Percentiles rank a stretch among this genome's conserved stretches.
phyloP scores from a whole-genome alignment of 2,113 vertebrate species.

The Ahaetulla prasina region DNA sequence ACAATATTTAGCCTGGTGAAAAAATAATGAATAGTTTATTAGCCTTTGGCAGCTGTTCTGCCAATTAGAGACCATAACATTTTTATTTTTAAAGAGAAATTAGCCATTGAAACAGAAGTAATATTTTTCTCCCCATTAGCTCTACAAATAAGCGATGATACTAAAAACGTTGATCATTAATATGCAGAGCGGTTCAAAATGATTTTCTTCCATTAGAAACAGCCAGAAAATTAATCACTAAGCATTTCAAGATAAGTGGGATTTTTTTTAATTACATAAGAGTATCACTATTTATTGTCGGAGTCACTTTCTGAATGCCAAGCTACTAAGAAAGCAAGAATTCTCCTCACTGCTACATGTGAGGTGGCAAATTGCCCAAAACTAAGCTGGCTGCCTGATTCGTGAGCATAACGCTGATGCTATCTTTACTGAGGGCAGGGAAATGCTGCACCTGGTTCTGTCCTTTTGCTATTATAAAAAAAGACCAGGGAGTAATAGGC shows the following conservation, averaged over 20 bases:
- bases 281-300: rapidly evolving
- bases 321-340: background rate
- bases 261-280: background rate
- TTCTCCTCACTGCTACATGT: background rate
- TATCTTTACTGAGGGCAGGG: conserved; percentile 49
- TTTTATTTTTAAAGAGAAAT: background rate
- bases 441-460: conserved; percentile 76
- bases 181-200: background rate
- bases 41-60: background rate
- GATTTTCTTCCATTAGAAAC: background rate
- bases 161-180: background rate
- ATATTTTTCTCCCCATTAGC: background rate
- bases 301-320: background rate
- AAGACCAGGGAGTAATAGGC: conserved; percentile 42
- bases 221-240: background rate
- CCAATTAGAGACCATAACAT: background rate
- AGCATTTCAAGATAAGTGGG: background rate
- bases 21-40: background rate
- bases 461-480: conserved; percentile 59
- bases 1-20: background rate
- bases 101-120: background rate
- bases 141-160: too few relatives aligned
- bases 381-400: background rate
- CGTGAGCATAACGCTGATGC: conserved; percentile 38
- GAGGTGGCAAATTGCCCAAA: conserved; percentile 3